Evolutionary conservation across 2,888 invertebrate genomes (phyloP).

Genomic region (Euplexia lucipara): DNA sequence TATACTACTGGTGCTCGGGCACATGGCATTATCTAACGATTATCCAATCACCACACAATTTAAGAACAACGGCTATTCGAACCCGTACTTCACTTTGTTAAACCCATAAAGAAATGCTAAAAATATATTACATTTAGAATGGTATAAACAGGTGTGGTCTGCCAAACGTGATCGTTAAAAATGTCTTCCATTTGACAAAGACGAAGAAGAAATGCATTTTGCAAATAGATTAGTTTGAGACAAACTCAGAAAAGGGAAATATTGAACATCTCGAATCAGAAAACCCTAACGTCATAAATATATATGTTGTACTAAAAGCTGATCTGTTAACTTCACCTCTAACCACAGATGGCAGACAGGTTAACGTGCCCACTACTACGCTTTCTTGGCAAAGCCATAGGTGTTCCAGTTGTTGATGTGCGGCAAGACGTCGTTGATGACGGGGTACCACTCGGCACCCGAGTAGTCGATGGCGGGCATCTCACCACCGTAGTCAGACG

Average conservation of each 20-base stretch:
- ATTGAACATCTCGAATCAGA: neutral
- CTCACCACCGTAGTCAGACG: slow-evolving; percentile 94
- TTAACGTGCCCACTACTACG: slow-evolving; percentile 64
- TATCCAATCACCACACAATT: slow-evolving; percentile 46
- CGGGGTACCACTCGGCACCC: slow-evolving; percentile 95
- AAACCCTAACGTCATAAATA: slow-evolving; percentile 27
- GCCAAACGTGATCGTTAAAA: slow-evolving; percentile 44
- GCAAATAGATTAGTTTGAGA: neutral
- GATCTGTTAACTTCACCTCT: slow-evolving; percentile 24
- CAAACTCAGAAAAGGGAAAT: slow-evolving; percentile 16
- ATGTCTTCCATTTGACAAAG: slow-evolving; percentile 3
- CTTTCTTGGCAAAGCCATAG: slow-evolving; percentile 92
- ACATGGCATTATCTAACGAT: slow-evolving; percentile 64
- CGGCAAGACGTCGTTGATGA: slow-evolving; percentile 92
- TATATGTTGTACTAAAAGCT: slow-evolving; percentile 49
- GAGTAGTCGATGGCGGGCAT: slow-evolving; percentile 94
- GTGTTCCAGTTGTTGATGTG: slow-evolving; percentile 93
- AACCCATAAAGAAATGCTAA: slow-evolving; percentile 52
- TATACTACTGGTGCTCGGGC: slow-evolving; percentile 70
- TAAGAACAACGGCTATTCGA: slow-evolving; percentile 43
- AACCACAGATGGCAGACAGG: slow-evolving; percentile 40
- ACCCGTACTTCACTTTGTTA: slow-evolving; percentile 51
- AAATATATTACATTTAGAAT: slow-evolving; percentile 57
- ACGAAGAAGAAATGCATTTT: slow-evolving; percentile 15
- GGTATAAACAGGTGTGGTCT: slow-evolving; percentile 41